These are phyloP conservation scores for Ceriagrion tenellum DNA, from an alignment of 2,888 invertebrate genomes.

Conservation along the genomic window DNA sequence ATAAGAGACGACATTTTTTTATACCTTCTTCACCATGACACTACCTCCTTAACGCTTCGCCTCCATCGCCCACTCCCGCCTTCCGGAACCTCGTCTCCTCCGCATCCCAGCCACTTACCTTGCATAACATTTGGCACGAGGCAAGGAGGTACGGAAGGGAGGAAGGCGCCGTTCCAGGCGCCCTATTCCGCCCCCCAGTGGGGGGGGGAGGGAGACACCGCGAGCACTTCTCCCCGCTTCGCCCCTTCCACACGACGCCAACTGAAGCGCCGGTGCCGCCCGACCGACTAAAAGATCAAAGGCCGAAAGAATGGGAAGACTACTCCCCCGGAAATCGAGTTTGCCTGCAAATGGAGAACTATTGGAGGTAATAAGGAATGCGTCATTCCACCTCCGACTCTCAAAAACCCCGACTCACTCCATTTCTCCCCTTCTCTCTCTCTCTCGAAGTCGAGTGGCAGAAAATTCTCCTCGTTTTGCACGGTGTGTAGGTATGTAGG, in stretches of 20 bases:
- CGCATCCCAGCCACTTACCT: not conserved
- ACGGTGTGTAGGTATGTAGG: not conserved
- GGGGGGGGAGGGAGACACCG: not conserved
- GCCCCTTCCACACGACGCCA: not conserved
- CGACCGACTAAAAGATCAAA: constrained; percentile 31
- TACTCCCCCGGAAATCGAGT: constrained; percentile 47
- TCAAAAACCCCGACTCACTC: not conserved
- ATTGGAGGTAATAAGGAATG: constrained; percentile 46
- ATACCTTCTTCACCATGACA: constrained; percentile 42
- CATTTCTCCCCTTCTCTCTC: not conserved
- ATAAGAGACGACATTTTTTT: constrained; percentile 7
- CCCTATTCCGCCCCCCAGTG: not conserved
- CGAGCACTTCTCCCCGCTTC: not conserved
- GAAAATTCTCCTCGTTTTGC: not conserved
- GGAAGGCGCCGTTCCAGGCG: not conserved
- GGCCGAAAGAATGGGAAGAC: constrained; percentile 6
- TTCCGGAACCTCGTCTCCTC: not conserved
- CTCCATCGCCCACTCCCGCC: not conserved
- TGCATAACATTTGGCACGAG: not conserved
- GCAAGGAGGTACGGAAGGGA: not conserved
- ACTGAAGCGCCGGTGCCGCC: not conserved
- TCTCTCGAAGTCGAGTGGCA: not conserved
- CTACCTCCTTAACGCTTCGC: constrained; percentile 14
- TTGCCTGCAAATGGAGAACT: constrained; percentile 49
- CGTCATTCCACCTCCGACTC: not conserved